Conservation (phyloP, 2,113 vertebrate species). For the Macrotis lagotis region DNA sequence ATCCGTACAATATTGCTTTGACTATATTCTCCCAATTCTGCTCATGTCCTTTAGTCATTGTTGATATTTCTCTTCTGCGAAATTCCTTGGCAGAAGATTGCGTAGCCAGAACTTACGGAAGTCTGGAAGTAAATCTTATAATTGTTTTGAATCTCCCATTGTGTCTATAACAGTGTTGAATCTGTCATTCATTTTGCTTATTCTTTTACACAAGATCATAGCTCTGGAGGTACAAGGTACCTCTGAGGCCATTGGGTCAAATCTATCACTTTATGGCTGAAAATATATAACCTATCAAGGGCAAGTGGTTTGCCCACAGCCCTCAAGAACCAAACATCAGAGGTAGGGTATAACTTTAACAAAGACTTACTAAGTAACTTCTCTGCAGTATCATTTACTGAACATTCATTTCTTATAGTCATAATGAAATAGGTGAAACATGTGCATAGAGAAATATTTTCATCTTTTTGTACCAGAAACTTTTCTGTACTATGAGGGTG, state of each 20-base stretch:
- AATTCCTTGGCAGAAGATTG: not conserved
- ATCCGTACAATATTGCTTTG: not conserved
- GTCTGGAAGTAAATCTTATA: not conserved
- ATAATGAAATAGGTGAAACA: no score
- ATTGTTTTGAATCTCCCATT: not conserved
- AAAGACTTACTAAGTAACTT: not conserved
- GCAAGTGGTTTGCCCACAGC: not conserved
- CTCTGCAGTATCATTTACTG: not conserved
- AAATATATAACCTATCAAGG: not conserved
- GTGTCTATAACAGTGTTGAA: not conserved
- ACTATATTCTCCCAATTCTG: not conserved
- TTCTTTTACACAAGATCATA: not conserved
- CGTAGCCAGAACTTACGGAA: not conserved
- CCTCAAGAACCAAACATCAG: not conserved
- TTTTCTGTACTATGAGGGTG: no score
- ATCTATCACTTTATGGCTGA: not conserved
- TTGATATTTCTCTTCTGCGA: not conserved
- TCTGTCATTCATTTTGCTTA: not conserved
- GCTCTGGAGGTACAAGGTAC: not conserved
- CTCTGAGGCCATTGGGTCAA: not conserved
- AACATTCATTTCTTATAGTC: not conserved
- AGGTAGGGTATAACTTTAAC: not conserved
- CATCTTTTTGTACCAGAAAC: no score
- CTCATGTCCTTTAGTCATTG: not conserved
- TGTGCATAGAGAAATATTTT: no score